Conservation (phyloP, 2,113 vertebrate genomes). For the Apodemus speciosus region DNA sequence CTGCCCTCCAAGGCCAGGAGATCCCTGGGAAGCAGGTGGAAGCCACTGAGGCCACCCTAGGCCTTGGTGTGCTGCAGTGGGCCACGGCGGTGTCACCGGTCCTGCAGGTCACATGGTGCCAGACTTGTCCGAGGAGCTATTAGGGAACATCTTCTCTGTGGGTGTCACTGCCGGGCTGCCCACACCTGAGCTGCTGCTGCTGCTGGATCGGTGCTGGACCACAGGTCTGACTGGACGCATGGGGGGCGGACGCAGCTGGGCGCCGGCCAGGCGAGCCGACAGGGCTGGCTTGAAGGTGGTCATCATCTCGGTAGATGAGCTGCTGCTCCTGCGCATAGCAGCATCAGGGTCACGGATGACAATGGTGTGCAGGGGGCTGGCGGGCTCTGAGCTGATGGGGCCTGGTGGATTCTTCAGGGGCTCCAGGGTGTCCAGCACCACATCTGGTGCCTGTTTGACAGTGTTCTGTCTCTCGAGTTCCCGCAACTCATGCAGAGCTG, state of each 20-base stretch:
- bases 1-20: slow-evolving; percentile 34
- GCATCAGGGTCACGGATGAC: slow-evolving; percentile 97
- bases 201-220: slow-evolving; percentile 95
- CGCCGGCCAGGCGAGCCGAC: slow-evolving; percentile 92
- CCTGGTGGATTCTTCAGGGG: slow-evolving; percentile 93
- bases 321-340: slow-evolving; percentile 95
- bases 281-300: slow-evolving; percentile 96
- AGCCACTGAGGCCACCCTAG: slow-evolving; percentile 21
- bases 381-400: slow-evolving; percentile 91
- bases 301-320: slow-evolving; percentile 96
- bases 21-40: slow-evolving; percentile 7
- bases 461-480: slow-evolving; percentile 98
- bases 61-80: not conserved
- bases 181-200: slow-evolving; percentile 95
- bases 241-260: slow-evolving; percentile 94
- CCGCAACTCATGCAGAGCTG: slow-evolving; percentile 94
- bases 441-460: slow-evolving; percentile 95
- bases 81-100: slow-evolving; percentile 38
- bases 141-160: slow-evolving; percentile 96
- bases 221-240: slow-evolving; percentile 90
- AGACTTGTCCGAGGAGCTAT: slow-evolving; percentile 90
- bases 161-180: slow-evolving; percentile 97
- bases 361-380: slow-evolving; percentile 97
- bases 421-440: slow-evolving; percentile 98
- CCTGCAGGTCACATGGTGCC: slow-evolving; percentile 91